phyloP scores from a whole-genome alignment of 2,888 invertebrate genomes.

The Spatulosminthurus flaviceps region DNA sequence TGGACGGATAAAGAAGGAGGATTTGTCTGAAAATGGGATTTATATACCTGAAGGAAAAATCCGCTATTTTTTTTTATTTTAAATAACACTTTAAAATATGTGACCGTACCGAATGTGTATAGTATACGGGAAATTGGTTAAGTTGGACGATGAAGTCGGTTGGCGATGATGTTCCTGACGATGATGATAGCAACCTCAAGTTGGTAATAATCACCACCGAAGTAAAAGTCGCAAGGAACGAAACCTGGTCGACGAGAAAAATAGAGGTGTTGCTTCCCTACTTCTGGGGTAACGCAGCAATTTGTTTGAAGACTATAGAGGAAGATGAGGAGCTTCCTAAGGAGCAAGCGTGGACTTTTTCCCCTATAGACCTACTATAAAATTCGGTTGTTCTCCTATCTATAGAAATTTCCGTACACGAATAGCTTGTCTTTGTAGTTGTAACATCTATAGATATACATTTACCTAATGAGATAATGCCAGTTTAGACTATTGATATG shows the following conservation, averaged over 20 bases:
- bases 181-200: constrained; percentile 53
- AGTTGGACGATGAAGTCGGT: constrained; percentile 49
- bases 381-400: too few species aligned
- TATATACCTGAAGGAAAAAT: constrained; percentile 55
- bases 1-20: constrained; percentile 27
- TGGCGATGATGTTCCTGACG: constrained; percentile 49
- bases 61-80: too few species aligned
- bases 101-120: constrained; percentile 55
- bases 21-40: constrained; percentile 45
- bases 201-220: constrained; percentile 53
- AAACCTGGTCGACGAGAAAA: constrained; percentile 38
- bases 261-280: constrained; percentile 28
- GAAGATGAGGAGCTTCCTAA: constrained; percentile 11
- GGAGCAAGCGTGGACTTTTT: constrained; percentile 46
- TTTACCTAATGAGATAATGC: constrained; percentile 14
- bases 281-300: constrained; percentile 26
- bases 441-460: constrained; percentile 26
- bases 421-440: too few species aligned
- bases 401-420: too few species aligned
- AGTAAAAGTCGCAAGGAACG: constrained; percentile 45
- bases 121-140: constrained; percentile 48
- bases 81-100: constrained; percentile 54
- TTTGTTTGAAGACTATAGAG: constrained; percentile 12
- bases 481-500: not conserved
- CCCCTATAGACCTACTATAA: too few species aligned